These are phyloP conservation scores for Acanthopagrus latus DNA, from an alignment of 2,797 vertebrate species.

Conservation along the genomic window DNA sequence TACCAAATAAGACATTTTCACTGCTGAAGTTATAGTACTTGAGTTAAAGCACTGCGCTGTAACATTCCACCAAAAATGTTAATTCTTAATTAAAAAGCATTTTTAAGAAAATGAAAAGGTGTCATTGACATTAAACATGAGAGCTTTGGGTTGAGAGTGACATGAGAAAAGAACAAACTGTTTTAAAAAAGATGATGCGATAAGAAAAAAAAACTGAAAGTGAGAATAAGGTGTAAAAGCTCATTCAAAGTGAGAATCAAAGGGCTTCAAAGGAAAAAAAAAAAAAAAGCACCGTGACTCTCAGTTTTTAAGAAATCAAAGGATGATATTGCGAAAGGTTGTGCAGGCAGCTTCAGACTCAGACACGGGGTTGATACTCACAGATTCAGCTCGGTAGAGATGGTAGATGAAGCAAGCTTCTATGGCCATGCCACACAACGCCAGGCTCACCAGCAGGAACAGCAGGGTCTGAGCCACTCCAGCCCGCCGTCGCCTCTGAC, in stretches of 20 bases:
- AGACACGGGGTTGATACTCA: conserved; percentile 65
- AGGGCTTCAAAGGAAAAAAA: conserved; percentile 11
- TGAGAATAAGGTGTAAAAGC: conserved; percentile 11
- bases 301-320: neutral
- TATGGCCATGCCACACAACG: conserved; percentile 72
- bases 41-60: no score
- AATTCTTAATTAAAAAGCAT: no score
- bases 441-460: conserved; percentile 76
- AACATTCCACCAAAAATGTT: no score
- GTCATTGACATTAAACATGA: neutral
- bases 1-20: no score
- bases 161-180: neutral
- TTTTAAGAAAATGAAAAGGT: neutral
- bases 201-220: conserved; percentile 34
- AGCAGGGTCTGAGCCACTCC: conserved; percentile 64
- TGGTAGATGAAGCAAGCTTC: conserved; percentile 83
- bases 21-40: no score
- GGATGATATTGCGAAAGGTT: neutral
- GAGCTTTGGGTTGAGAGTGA: neutral
- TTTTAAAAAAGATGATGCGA: neutral
- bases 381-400: conserved; percentile 64
- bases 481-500: fast-evolving
- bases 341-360: neutral
- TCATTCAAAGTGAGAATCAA: conserved; percentile 11
- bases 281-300: neutral